A percentile compares a stretch with the other conserved stretches of the same genome.
phyloP scores from a whole-genome alignment of 2,797 vertebrate genomes.

The Spatula versicolor region DNA sequence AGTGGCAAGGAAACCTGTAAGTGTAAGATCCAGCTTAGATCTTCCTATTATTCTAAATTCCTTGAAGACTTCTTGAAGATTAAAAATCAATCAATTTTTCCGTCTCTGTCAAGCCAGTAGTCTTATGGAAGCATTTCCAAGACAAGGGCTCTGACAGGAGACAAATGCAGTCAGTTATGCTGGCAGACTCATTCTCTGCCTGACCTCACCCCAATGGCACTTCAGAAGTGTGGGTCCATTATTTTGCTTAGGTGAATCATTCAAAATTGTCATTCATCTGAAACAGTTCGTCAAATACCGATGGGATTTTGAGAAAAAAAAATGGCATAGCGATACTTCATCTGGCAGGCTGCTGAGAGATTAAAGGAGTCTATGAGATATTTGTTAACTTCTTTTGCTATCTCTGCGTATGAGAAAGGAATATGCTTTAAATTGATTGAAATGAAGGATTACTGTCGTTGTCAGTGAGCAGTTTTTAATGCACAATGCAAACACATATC shows the following conservation, averaged over 20 bases:
- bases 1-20: background rate
- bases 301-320: slow-evolving; percentile 76
- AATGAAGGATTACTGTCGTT: background rate
- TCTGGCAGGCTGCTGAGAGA: slow-evolving; percentile 48
- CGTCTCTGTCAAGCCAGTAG: background rate
- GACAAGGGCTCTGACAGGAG: slow-evolving; percentile 7
- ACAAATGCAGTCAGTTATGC: slow-evolving; percentile 41
- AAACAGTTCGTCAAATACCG: slow-evolving; percentile 71
- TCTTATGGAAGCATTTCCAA: background rate
- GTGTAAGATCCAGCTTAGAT: background rate
- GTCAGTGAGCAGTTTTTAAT: background rate
- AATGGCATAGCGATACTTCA: slow-evolving; percentile 67
- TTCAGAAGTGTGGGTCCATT: slow-evolving; percentile 53
- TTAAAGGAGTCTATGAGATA: slow-evolving; percentile 36
- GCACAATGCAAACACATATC: background rate
- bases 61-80: slow-evolving; percentile 22
- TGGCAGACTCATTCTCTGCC: slow-evolving; percentile 69
- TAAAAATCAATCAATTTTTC: background rate
- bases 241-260: slow-evolving; percentile 75
- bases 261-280: slow-evolving; percentile 36
- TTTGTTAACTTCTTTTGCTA: slow-evolving; percentile 15
- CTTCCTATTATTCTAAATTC: background rate
- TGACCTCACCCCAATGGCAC: slow-evolving; percentile 75
- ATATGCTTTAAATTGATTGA: background rate
- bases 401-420: background rate